Evolutionary conservation across 2,113 vertebrate species (phyloP), one percentile per base, ranked within the genome.

Genomic region (Hyaena hyaena): DNA sequence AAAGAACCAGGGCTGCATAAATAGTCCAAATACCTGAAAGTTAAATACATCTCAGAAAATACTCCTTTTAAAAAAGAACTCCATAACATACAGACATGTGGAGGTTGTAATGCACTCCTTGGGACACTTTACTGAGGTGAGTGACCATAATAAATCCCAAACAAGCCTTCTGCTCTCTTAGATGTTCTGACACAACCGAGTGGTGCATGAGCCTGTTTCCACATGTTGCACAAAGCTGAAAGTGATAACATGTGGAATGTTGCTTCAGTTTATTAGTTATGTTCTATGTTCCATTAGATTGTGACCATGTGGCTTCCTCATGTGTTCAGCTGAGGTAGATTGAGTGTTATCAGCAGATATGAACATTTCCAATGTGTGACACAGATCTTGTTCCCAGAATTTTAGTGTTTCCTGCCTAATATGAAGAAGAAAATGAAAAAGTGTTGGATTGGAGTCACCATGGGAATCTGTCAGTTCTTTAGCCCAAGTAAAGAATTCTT

Each of bases 191-290:
- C 69, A 53, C 66, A 53, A 53, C 73, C 68, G 21, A 55, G 74
- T 76, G 97, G 68, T 85, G 63, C 63, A 69, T 43, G 90, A 98
- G 98, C 98, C 96, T 91, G 83, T 98, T 98, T 96, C 93, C 98
- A 98, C 97, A 95, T 98, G 96, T 97, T 98, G 81, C 0, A 0
- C 28, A 61, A 91, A 88, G 97, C 98, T 90, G 92, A 77, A 97
- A 98, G 97, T 97, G 98, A 96, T 98, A 98, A 93, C 98, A 93
- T 82, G 74, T 97, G 95, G 96, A 96, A 92, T 65, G 88, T 74
- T 98, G 87, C 96, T 98, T 96, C 96, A 86, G 3, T 95, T 98
- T 98, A 85, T 98, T 98, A 73, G 93, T 97, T 97, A 53, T 48
- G 39, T 81, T 98, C 94, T 0, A 0, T 84, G 84, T 89, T 80